phyloP scores from a whole-genome alignment of 1,140 invertebrate species.

The Diprion similis region DNA sequence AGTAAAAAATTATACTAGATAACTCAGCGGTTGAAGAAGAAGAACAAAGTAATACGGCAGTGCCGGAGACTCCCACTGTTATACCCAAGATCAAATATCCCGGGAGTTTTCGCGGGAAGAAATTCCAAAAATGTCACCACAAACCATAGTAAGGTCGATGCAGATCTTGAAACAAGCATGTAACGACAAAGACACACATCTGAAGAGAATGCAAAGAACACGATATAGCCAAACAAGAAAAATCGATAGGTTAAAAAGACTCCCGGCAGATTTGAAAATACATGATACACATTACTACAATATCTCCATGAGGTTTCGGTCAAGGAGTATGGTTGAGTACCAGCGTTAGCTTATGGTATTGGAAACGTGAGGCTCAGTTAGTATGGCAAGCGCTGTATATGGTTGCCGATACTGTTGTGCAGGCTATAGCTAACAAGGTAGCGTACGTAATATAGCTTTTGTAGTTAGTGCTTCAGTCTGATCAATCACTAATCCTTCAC shows the following conservation, averaged over 20 bases:
- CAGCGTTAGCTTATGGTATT: no score
- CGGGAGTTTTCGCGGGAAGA: neutral
- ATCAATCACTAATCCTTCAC: no score
- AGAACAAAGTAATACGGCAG: neutral
- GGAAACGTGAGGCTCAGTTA: no score
- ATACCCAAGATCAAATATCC: neutral
- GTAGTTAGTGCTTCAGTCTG: no score
- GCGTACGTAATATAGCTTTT: no score
- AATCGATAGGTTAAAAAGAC: neutral
- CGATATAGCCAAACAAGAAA: neutral
- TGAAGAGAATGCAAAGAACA: neutral
- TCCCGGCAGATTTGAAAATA: neutral
- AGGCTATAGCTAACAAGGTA: no score
- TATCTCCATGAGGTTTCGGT: no score
- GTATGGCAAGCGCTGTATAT: no score
- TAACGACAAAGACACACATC: neutral
- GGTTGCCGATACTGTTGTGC: no score
- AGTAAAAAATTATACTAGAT: neutral
- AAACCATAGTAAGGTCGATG: neutral
- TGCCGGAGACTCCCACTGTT: neutral
- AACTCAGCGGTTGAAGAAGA: neutral
- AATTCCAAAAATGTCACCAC: conserved; percentile 1
- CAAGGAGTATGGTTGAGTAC: no score
- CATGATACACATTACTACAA: no score
- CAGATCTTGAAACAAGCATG: neutral